Base-by-base conservation (phyloP, 2,888 invertebrate genomes). In the Synanthedon myopaeformis region DNA sequence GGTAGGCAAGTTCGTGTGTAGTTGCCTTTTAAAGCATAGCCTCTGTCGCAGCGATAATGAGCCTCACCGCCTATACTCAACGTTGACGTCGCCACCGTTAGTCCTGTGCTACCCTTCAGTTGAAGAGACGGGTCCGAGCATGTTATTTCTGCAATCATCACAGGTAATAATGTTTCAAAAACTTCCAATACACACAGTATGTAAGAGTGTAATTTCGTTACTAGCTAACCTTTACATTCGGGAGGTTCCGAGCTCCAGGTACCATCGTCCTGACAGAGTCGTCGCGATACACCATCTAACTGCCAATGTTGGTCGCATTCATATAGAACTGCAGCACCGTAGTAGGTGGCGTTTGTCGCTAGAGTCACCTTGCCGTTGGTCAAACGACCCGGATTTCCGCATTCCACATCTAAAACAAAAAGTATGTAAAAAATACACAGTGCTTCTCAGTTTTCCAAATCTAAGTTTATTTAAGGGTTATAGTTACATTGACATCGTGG, bases 161-260 rank as follows among this genome's bases (percentile, higher is more conserved):
- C 10, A 48, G 11, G 6, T 48, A 8, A 23, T 23, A 23, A 35
- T 35, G 35, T 10, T 35, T 35, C 35, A 35, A 35, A 35, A 35
- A 35, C 3, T 35, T 10, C 10, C 35, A 2, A 35, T 35, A 35
- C 3, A 10, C 35, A 35, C 35, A 3, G 6, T 35, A 35, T 10
- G 10, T 35, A 35, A 35, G 10, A 35, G 35, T 35, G 8, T 35
- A 1, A 35, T 35, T 45, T n/a, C 14, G 45, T 13, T 45, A 49
- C 13, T 14, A 5, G 28, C 45, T 68, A 79, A 94, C 94, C 94
- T 87, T 90, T 90, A 72, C 97, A 97, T n/a, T 82, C 72, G 0
- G 96, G 96, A 0, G 92, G 82, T 56, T 94, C 94, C 14, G 94
- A 93, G 67, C 95, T 95, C 97, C 96, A 97, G 0, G 95, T 96